Evolutionary conservation across 2,113 vertebrate species (phyloP).

Genomic region (Arothron firmamentum): DNA sequence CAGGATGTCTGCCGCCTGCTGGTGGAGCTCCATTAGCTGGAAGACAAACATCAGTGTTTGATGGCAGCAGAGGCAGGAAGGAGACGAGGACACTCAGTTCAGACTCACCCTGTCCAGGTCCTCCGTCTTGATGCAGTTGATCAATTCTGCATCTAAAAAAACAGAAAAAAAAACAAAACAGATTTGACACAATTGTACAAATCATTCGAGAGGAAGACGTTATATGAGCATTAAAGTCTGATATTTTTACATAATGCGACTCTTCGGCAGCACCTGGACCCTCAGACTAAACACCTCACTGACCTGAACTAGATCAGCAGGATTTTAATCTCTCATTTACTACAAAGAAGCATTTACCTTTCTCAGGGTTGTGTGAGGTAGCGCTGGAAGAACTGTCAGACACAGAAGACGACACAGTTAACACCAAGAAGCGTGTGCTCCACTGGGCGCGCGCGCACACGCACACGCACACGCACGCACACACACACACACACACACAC

Average conservation of each 20-base stretch:
- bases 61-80: not conserved
- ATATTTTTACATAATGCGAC: not conserved
- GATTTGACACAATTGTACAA: not conserved
- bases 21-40: constrained; percentile 86
- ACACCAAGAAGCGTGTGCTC: not conserved
- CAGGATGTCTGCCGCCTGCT: constrained; percentile 78
- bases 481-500: no score
- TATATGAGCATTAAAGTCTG: not conserved
- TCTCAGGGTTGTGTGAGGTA: constrained; percentile 43
- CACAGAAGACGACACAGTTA: not conserved
- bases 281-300: not conserved
- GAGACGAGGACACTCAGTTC: not conserved
- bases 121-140: constrained; percentile 79
- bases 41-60: not conserved
- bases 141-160: constrained; percentile 49
- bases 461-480: no score
- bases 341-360: constrained; percentile 50
- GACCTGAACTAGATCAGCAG: no score
- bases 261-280: not conserved
- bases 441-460: constrained; percentile 6
- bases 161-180: not conserved
- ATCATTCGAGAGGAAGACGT: not conserved
- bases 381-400: constrained; percentile 49
- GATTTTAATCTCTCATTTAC: no score
- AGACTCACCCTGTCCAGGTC: constrained; percentile 80